Base-by-base conservation (phyloP, 2,888 invertebrate species). In the Plebejus anna region DNA sequence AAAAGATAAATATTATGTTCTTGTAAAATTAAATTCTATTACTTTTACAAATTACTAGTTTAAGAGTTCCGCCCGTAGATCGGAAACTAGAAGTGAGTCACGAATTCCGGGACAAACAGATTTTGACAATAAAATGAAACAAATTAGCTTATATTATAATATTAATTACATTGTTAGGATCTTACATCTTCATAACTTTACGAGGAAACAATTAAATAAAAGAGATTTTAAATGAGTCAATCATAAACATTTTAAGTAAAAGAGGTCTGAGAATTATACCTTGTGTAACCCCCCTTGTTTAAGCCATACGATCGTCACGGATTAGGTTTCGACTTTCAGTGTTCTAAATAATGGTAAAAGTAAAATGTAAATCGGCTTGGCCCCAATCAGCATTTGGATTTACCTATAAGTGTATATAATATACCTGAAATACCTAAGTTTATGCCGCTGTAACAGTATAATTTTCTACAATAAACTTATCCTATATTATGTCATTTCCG, bases 341-440 rank as follows among this genome's bases (percentile, higher is more conserved):
- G 73, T 73, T 51, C 51, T 28, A 47, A 72, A 47, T 73, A 55
- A 32, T 66, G 32, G 66, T 16, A 36, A 16, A 55, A 73, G 73
- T 73, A 32, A 73, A 73, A 73, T 55, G 55, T 28, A 73, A 73
- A 73, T 73, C 51, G 73, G 73, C 13, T 73, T 73, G 73, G 51
- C 73, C 73, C 55, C 16, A 73, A 73, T 73, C 73, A 32, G 51
- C 13, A 73, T 73, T 32, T 32, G 55, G 73, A 73, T 73, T 59
- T 59, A 55, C 55, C 55, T 55, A 5, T 55, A 16, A 55, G 55
- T 55, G 11, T 47, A 47, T 55, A 55, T 16, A 11, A 55, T 55
- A 11, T 55, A 55, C 16, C 55, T 55, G 16, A 16, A 55, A 55
- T 55, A 16, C 55, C 11, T 55, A 16, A 51, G 3, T 13, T 51